A percentile compares a stretch with the other conserved stretches of the same genome.
Evolutionary conservation across 1,140 invertebrate genomes (phyloP).

Genomic region (Agrilus planipennis): DNA sequence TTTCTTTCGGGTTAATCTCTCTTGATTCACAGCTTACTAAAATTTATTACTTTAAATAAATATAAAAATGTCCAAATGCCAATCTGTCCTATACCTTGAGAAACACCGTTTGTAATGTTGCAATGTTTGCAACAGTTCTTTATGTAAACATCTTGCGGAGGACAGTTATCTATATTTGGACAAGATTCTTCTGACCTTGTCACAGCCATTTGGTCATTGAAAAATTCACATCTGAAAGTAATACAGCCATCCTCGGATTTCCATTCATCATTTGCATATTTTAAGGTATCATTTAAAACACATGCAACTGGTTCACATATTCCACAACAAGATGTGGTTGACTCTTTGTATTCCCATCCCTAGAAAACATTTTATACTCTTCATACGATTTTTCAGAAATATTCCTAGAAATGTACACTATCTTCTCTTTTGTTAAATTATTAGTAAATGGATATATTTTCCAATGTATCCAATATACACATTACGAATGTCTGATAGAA

Average conservation of each 20-base stretch:
- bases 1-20: constrained; percentile 38
- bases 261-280: constrained; percentile 43
- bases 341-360: constrained; percentile 44
- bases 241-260: constrained; percentile 54
- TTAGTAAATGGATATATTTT: too few species aligned
- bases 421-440: too few species aligned
- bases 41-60: constrained; percentile 4
- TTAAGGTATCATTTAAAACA: constrained; percentile 44
- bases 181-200: constrained; percentile 42
- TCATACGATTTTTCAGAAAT: too few species aligned
- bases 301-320: constrained; percentile 53
- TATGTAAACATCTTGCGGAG: constrained; percentile 38
- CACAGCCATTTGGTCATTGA: constrained; percentile 39
- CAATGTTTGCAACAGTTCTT: constrained; percentile 57
- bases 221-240: constrained; percentile 41
- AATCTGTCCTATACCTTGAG: constrained; percentile 32
- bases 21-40: constrained; percentile 42
- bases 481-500: too few species aligned
- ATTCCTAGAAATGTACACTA: too few species aligned
- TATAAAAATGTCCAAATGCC: not conserved
- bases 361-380: constrained; percentile 17
- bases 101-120: constrained; percentile 35
- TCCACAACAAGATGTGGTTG: constrained; percentile 52
- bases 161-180: constrained; percentile 47
- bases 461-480: too few species aligned